Evolutionary conservation across 2,797 vertebrate genomes (phyloP).

Genomic region (Glyptemys insculpta): DNA sequence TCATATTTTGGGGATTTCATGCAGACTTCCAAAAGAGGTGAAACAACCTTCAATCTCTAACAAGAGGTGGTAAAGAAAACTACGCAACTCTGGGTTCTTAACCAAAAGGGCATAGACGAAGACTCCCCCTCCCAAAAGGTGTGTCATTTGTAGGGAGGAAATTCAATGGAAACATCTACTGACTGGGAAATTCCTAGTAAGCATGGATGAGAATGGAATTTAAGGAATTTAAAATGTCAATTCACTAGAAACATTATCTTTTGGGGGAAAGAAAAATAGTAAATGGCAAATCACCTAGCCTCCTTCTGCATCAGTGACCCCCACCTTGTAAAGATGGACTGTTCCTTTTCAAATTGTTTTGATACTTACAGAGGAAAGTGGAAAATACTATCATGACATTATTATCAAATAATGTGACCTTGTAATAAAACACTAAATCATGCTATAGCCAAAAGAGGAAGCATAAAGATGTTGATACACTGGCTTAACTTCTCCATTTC

Average conservation of each 20-base stretch:
- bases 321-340: neutral
- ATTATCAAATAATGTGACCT: neutral
- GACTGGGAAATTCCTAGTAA: too few species aligned
- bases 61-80: neutral
- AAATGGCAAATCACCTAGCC: too few species aligned
- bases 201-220: too few species aligned
- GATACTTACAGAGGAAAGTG: neutral
- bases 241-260: too few species aligned
- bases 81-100: too few species aligned
- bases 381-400: neutral
- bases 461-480: neutral
- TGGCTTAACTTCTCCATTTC: neutral
- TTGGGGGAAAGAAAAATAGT: too few species aligned
- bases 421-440: neutral
- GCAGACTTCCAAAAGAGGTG: neutral
- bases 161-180: too few species aligned
- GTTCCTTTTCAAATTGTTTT: neutral
- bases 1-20: neutral
- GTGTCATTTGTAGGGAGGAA: too few species aligned
- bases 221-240: too few species aligned
- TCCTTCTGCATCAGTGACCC: neutral
- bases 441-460: accelerated
- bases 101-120: too few species aligned
- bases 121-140: too few species aligned
- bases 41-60: neutral